Evolutionary conservation across 2,888 invertebrate genomes (phyloP).

Genomic region (Neoascia interrupta): DNA sequence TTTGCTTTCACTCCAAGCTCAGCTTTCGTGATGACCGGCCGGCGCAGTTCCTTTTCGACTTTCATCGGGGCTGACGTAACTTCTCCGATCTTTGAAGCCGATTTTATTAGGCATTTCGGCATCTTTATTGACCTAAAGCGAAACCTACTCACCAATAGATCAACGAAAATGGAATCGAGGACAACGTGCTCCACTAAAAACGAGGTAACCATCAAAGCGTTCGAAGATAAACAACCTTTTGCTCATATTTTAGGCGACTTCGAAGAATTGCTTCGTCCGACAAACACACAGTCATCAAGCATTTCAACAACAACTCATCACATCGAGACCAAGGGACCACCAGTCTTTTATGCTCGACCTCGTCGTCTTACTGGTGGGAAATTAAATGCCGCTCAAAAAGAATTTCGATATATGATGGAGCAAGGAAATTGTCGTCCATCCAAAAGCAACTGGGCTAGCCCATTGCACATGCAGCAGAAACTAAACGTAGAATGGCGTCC

Average conservation of each 20-base stretch:
- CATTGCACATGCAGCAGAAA: constrained; percentile 25
- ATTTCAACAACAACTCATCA: constrained; percentile 4
- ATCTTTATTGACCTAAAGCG: constrained; percentile 25
- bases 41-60: too few species aligned
- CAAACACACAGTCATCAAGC: background rate
- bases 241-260: background rate
- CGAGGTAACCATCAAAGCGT: constrained; percentile 4
- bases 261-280: too few species aligned
- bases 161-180: background rate
- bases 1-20: too few species aligned
- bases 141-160: constrained; percentile 4
- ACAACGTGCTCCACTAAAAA: background rate
- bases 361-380: constrained; percentile 26
- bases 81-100: constrained; percentile 27
- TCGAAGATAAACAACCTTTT: background rate
- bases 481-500: constrained; percentile 13
- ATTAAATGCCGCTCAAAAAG: constrained; percentile 18
- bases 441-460: constrained; percentile 24
- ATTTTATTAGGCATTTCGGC: constrained; percentile 38
- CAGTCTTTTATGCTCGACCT: constrained; percentile 7
- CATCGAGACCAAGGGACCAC: constrained; percentile 20
- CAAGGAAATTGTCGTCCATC: constrained; percentile 21
- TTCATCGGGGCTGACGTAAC: constrained; percentile 41
- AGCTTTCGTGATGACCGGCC: too few species aligned
- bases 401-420: constrained; percentile 30